These are phyloP conservation scores for Cuculus canorus DNA, from an alignment of 2,797 vertebrate species.

Conservation along the genomic window DNA sequence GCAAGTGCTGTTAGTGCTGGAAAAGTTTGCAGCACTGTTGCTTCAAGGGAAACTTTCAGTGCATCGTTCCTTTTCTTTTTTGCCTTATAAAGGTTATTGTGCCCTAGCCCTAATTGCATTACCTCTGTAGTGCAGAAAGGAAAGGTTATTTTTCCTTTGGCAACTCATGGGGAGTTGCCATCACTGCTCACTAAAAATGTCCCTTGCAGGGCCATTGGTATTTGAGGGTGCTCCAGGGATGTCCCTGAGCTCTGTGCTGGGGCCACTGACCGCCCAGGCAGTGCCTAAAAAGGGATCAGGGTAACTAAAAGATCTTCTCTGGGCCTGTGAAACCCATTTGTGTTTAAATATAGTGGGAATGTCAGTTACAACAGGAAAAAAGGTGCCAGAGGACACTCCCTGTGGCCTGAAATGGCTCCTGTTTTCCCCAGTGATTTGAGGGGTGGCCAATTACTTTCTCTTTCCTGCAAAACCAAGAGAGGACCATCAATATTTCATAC, in stretches of 20 bases:
- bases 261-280: neutral
- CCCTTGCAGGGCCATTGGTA: neutral
- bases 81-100: constrained; percentile 18
- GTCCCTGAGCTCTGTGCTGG: neutral
- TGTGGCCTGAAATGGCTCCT: neutral
- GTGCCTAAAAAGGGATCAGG: neutral
- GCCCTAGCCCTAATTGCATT: neutral
- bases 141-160: neutral
- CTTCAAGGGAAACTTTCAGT: constrained; percentile 44
- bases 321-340: neutral
- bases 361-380: neutral
- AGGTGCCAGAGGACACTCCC: neutral
- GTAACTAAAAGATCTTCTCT: neutral
- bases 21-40: neutral
- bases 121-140: neutral
- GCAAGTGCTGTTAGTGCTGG: neutral
- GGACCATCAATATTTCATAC: neutral
- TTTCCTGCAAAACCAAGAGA: neutral
- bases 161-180: neutral
- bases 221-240: neutral
- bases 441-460: neutral
- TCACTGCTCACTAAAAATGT: accelerated
- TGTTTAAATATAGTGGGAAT: neutral
- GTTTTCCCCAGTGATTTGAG: neutral
- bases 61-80: neutral